Evolutionary conservation across 2,797 vertebrate genomes (phyloP), one percentile per base, ranked within the genome.

Genomic region (Myioborus miniatus): DNA sequence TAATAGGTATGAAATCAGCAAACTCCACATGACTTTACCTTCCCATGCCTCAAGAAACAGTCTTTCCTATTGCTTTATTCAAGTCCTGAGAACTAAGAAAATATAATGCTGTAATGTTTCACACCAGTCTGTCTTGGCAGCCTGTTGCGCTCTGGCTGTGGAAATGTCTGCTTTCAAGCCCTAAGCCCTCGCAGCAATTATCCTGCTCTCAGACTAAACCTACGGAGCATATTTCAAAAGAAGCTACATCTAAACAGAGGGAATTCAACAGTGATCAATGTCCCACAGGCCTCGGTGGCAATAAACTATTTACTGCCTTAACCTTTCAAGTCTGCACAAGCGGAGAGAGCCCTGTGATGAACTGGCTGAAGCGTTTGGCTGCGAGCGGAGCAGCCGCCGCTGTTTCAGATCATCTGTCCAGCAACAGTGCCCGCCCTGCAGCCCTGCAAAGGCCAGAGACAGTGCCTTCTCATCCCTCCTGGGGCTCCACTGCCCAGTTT

Each of bases 271-370:
- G 87, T 94, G 85, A 97, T 94, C 85, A 82, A 94, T 88, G 87
- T 72, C 83, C 92, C 85, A 23, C 6, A 8, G 87, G 89, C 85
- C 92, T 93, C 43, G 8, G 55, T 71, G 84, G 95, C 92, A 87
- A 96, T 94, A 96, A 97, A 97, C 97, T 87, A 94, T 97, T 95
- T 95, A 96, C 93, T 93, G 95, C 85, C 70, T 90, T 70, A 93
- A 95, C 95, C 90, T 95, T 95, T 94, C 43, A 94, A 87, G 92
- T 89, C 39, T 88, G 96, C 76, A 63, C 83, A 67, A 85, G 74
- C 36, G 6, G 91, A 94, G 37, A 82, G 88, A 91, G 79, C 85
- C 71, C 91, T 7, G 80, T 96, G 95, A 97, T 97, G 91, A 93
- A 97, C 95, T 88, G 90, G 95, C 94, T 59, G 87, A 87, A 96